Evolutionary conservation across 2,888 invertebrate species (phyloP).

Genomic region (Charanyca ferruginea): DNA sequence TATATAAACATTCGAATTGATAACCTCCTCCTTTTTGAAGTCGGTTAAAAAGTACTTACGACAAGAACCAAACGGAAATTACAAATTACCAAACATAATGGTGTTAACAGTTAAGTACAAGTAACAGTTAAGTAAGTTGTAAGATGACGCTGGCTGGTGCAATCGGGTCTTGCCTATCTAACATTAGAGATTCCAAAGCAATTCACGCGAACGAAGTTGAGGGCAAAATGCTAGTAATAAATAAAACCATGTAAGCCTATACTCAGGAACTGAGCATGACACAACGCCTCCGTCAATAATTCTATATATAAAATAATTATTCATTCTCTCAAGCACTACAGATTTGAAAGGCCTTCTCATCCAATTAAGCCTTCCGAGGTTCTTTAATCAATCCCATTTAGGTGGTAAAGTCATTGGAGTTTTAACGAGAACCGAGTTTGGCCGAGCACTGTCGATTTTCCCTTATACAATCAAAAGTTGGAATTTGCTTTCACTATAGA

Average conservation of each 20-base stretch:
- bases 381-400: constrained; percentile 68
- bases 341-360: constrained; percentile 60
- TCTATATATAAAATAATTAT: constrained; percentile 62
- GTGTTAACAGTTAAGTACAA: too few relatives aligned
- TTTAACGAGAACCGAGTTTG: constrained; percentile 63
- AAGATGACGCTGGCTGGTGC: too few relatives aligned
- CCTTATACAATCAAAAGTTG: constrained; percentile 59
- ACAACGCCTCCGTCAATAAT: constrained; percentile 24
- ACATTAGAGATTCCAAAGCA: too few relatives aligned
- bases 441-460: constrained; percentile 49
- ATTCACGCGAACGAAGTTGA: too few relatives aligned
- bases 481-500: constrained; percentile 48
- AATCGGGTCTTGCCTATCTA: too few relatives aligned
- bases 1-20: too few relatives aligned
- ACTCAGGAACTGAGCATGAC: constrained; percentile 11
- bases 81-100: too few relatives aligned
- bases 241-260: constrained; percentile 16
- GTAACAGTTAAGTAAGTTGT: too few relatives aligned
- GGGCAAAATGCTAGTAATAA: too few relatives aligned
- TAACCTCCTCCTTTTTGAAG: too few relatives aligned
- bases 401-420: constrained; percentile 62
- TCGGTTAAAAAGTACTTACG: too few relatives aligned
- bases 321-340: constrained; percentile 51
- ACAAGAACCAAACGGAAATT: too few relatives aligned
- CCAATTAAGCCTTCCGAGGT: constrained; percentile 67